Percentiles rank a stretch among this genome's conserved stretches.
phyloP scores from a whole-genome alignment of 2,113 vertebrate genomes.

The Aptenodytes patagonicus region DNA sequence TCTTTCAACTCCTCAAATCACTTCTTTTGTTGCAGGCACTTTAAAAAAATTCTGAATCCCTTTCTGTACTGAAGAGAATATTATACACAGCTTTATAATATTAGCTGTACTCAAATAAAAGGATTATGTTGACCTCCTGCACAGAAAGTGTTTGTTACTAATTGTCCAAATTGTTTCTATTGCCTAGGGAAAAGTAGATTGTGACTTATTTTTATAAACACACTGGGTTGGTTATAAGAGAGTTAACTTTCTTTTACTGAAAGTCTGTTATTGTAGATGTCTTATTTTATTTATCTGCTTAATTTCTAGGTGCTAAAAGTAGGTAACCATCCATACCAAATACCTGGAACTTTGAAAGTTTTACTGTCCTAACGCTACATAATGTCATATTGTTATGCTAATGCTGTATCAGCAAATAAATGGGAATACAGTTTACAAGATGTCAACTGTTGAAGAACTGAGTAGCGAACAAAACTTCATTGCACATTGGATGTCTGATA shows the following conservation, averaged over 20 bases:
- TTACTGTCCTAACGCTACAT: background rate
- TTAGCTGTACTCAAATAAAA: background rate
- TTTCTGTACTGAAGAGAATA: background rate
- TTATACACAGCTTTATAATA: background rate
- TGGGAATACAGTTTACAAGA: conserved; percentile 61
- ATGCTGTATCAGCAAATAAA: background rate
- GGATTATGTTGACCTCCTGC: background rate
- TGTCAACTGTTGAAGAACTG: conserved; percentile 80
- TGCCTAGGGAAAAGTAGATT: background rate
- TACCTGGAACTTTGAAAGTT: background rate
- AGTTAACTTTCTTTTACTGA: background rate
- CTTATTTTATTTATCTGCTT: conserved; percentile 3
- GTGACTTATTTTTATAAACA: background rate
- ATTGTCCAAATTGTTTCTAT: background rate
- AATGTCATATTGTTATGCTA: background rate
- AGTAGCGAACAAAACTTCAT: conserved; percentile 75
- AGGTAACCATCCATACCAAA: background rate
- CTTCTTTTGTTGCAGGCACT: background rate
- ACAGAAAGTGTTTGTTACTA: background rate
- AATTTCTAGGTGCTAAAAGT: conserved; percentile 51
- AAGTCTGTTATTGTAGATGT: background rate
- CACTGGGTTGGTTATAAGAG: background rate
- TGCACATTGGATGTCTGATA: conserved; percentile 78
- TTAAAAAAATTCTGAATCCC: background rate
- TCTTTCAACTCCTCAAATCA: background rate